Percentiles rank a stretch among this genome's conserved stretches.
Evolutionary conservation across 2,797 vertebrate species (phyloP).

Genomic region (Hoplostethus mediterraneus): DNA sequence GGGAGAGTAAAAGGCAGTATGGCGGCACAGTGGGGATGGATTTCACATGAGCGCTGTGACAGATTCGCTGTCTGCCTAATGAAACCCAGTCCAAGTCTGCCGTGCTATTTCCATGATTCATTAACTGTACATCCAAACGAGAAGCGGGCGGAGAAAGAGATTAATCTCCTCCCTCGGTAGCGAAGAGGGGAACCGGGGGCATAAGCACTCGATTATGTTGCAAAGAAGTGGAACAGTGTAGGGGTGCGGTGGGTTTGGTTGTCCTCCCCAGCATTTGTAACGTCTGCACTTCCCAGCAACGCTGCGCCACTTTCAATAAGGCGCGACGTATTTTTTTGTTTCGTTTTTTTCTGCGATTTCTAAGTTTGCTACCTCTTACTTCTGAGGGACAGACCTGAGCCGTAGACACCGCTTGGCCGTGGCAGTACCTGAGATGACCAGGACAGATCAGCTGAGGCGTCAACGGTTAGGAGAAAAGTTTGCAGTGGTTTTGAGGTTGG

Average conservation of each 20-base stretch:
- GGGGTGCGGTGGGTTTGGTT: neutral
- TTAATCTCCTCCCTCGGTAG: constrained; percentile 33
- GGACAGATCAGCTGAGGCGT: constrained; percentile 30
- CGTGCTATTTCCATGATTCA: constrained; percentile 66
- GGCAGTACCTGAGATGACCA: no score
- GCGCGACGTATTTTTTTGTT: neutral
- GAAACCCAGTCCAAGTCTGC: constrained; percentile 52
- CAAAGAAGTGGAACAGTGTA: neutral
- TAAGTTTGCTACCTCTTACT: no score
- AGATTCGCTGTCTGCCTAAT: constrained; percentile 61
- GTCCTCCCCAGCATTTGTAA: no score
- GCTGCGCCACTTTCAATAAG: neutral
- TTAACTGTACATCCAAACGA: constrained; percentile 57
- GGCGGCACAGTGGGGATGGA: constrained; percentile 38
- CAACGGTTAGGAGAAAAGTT: constrained; percentile 26
- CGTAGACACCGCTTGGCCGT: no score
- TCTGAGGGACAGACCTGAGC: no score
- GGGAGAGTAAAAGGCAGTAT: constrained; percentile 29
- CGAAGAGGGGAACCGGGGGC: constrained; percentile 5
- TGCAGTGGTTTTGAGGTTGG: neutral
- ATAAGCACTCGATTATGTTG: constrained; percentile 4
- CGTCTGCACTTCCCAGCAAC: neutral
- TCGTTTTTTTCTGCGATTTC: no score
- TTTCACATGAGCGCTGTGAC: constrained; percentile 67
- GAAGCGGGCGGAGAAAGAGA: constrained; percentile 33